Percentiles rank a stretch among this genome's conserved stretches.
These are phyloP conservation scores for Cuniculus paca DNA, from an alignment of 2,797 vertebrate species.

Conservation along the genomic window DNA sequence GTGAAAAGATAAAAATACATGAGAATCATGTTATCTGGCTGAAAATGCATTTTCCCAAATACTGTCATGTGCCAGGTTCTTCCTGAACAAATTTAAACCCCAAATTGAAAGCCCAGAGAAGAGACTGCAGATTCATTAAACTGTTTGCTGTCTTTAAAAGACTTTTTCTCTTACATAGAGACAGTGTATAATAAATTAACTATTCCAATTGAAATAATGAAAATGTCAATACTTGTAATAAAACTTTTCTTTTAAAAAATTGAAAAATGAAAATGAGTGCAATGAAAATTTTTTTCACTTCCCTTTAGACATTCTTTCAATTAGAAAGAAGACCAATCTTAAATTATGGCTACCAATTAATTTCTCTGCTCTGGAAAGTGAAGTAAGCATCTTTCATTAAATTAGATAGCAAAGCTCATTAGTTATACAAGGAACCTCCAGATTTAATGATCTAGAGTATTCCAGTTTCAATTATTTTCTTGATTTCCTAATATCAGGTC, in stretches of 20 bases:
- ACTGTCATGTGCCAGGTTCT: neutral
- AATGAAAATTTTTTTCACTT: constrained; percentile 60
- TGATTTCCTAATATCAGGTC: constrained; percentile 56
- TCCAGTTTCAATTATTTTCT: constrained; percentile 80
- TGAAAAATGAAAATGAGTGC: constrained; percentile 72
- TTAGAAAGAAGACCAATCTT: constrained; percentile 82
- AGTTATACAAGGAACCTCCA: constrained; percentile 69
- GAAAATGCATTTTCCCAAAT: neutral
- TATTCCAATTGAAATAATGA: constrained; percentile 71
- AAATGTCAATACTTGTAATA: constrained; percentile 80
- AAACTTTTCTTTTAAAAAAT: constrained; percentile 73
- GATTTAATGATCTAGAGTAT: constrained; percentile 75
- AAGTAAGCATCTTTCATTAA: constrained; percentile 83
- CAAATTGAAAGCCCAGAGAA: neutral
- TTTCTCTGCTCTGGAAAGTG: constrained; percentile 81
- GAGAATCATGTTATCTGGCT: neutral
- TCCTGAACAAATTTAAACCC: neutral
- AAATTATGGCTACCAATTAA: constrained; percentile 84
- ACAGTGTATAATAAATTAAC: constrained; percentile 53
- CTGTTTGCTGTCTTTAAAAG: neutral
- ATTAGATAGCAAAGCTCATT: constrained; percentile 80
- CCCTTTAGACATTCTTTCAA: constrained; percentile 83
- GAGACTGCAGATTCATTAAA: neutral
- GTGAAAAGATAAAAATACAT: neutral
- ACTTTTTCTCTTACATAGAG: neutral